Base-by-base conservation (phyloP, 1,140 invertebrate genomes). In the Pentalonia nigronervosa region DNA sequence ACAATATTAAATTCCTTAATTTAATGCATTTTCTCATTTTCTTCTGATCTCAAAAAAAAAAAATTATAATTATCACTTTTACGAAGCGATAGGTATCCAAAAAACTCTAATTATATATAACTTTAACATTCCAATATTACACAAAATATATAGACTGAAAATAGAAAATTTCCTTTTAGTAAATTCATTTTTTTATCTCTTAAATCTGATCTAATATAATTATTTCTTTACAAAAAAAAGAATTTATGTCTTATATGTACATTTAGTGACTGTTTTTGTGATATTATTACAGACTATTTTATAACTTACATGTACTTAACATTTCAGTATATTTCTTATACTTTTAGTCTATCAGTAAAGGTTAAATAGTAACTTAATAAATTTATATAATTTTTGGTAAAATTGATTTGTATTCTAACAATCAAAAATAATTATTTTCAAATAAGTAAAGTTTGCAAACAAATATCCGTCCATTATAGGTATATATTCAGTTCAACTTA, bases 101-200 rank as follows among this genome's bases (percentile, higher is more conserved):
- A 41, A 60, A 25, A 60, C 25, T 45, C 53, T 30, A 30, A 1
- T 90, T 60, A 23, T 60, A 90, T 60, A 23, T 60, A 90, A 45
- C 6, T 25, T 45, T 67, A 90, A 45, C 89, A 90, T 90, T 90
- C 89, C 89, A 90, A n/a, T 90, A 45, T 56, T 1, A n/a, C 34
- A 20, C 17, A 67, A 67, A 90, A 45, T 90, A 67, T 67, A 2
- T 90, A 90, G 89, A 90, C 89, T 90, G 89, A 89, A 90, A 90
- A 90, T 90, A 90, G 88, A 41, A 90, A 90, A 56, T 60, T 56
- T 60, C 30, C 50, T n/a, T 25, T 90, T 56, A 60, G 48, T 90
- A 45, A 90, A 56, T 90, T 25, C 41, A 36, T 89, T 89, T 50
- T 53, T 50, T 89, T 25, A 36, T 90, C 34, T 60, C 11, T 30